Evolutionary conservation across 2,113 vertebrate species (phyloP), one percentile per base, ranked within the genome.

Genomic region (Baryphthengus martii): DNA sequence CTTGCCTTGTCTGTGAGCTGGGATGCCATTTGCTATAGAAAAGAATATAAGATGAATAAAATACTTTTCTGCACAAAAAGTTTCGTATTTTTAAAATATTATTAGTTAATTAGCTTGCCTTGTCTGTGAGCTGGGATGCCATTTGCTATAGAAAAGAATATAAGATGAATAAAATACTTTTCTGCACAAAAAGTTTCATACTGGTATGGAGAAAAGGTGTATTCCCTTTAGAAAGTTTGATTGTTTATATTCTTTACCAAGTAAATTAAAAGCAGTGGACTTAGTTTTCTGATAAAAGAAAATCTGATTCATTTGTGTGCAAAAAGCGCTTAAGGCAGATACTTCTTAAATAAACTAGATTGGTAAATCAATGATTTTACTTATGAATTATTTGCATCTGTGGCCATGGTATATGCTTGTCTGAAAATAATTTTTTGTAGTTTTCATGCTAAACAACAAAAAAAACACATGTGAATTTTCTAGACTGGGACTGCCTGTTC

Each of bases 241-340:
- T 45, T 66, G 10, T 31, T 90, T 58, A 5, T 77, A 17, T 74
- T 88, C 58, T 83, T 58, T 53, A 7, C n/a, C 23, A 77, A 86
- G 19, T 28, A 91, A 83, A 47, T 40, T 10, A 75, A 37, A 58
- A 29, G 35, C 15, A 7, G 12, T 81, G 28, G 35, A 76, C 63
- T 66, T 90, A 39, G 33, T 89, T 92, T 92, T 92, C 50, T 93
- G 47, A 62, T 94, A 88, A 25, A 40, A 73, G 79, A 93, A 94
- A 90, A 70, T 16, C 17, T 72, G 11, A 78, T 89, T 92, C 16
- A 53, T 90, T 90, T 93, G 44, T 24, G 39, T 79, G 61, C 76
- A 73, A 73, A 71, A 95, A 85, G 61, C 88, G 35, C 17, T 91
- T 76, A 39, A 92, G 45, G 59, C 21, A 18, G n/a, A 49, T 58